Percentiles rank a stretch among this genome's conserved stretches.
phyloP scores from a whole-genome alignment of 30 jellyfish, hydroid and myxozoan species.

The Chironex yamaguchii region DNA sequence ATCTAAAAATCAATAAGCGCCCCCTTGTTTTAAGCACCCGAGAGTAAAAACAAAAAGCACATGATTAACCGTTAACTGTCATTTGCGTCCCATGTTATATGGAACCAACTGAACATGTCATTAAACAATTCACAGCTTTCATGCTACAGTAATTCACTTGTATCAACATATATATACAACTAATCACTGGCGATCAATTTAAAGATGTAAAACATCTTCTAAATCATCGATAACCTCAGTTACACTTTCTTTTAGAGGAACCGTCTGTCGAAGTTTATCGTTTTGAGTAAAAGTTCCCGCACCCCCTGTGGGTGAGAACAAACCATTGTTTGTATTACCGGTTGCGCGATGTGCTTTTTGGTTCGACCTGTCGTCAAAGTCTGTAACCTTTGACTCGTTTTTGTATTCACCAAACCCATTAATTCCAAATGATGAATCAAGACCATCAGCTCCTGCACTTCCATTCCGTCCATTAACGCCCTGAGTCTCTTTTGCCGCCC shows the following conservation, averaged over 20 bases:
- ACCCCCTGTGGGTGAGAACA: not conserved
- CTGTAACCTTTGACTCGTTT: not conserved
- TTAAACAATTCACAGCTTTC: too few species aligned
- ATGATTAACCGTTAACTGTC: too few species aligned
- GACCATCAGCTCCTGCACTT: not conserved
- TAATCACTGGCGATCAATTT: not conserved
- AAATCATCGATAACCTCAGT: not conserved
- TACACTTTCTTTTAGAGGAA: not conserved
- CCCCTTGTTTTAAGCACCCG: too few species aligned
- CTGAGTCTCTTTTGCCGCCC: not conserved
- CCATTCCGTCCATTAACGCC: too few species aligned
- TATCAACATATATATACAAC: not conserved
- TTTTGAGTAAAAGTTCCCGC: too few species aligned
- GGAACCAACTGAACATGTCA: too few species aligned
- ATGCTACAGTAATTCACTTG: too few species aligned
- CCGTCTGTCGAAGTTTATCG: not conserved
- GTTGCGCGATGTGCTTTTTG: not conserved
- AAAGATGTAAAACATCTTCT: not conserved
- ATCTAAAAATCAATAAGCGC: too few species aligned
- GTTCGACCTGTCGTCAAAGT: not conserved
- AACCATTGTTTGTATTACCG: not conserved
- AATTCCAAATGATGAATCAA: not conserved
- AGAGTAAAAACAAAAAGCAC: too few species aligned
- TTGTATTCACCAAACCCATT: not conserved
- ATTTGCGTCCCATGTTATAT: too few species aligned